Evolutionary conservation across 2,888 invertebrate species (phyloP).

Genomic region (Archips crataeganus): DNA sequence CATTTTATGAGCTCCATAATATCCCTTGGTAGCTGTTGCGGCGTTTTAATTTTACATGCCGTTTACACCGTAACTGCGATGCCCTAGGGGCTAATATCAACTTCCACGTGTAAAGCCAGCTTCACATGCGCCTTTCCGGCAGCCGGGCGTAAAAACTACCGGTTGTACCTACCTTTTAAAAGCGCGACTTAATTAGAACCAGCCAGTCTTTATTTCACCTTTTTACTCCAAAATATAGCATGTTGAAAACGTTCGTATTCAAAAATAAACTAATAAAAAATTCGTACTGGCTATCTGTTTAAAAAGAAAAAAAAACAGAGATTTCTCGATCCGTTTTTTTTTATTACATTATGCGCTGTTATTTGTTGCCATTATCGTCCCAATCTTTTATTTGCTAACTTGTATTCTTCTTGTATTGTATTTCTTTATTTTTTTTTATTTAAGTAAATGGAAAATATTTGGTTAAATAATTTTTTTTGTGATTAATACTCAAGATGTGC

Average conservation of each 20-base stretch:
- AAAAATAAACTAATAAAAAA: too few relatives aligned
- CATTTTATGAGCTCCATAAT: constrained; percentile 22
- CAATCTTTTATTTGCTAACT: too few relatives aligned
- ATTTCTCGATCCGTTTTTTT: neutral
- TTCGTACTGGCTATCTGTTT: neutral
- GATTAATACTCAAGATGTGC: too few relatives aligned
- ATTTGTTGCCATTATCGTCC: too few relatives aligned
- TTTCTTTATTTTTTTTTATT: too few relatives aligned
- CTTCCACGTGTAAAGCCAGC: constrained; percentile 21
- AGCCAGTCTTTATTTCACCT: neutral
- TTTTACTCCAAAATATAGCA: neutral
- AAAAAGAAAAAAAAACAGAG: neutral
- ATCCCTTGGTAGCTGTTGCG: constrained; percentile 33
- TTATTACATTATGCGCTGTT: too few relatives aligned
- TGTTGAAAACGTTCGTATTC: neutral
- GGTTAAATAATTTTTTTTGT: too few relatives aligned
- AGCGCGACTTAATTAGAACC: neutral
- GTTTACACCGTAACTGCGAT: constrained; percentile 31
- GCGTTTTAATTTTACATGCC: constrained; percentile 40
- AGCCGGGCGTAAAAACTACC: neutral
- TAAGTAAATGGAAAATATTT: too few relatives aligned
- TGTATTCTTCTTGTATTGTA: too few relatives aligned
- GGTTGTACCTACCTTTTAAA: neutral
- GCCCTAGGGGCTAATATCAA: constrained; percentile 29
- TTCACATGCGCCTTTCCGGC: constrained; percentile 15